These are phyloP conservation scores for Brachymystax lenok DNA, from an alignment of 2,797 vertebrate genomes.

Conservation along the genomic window DNA sequence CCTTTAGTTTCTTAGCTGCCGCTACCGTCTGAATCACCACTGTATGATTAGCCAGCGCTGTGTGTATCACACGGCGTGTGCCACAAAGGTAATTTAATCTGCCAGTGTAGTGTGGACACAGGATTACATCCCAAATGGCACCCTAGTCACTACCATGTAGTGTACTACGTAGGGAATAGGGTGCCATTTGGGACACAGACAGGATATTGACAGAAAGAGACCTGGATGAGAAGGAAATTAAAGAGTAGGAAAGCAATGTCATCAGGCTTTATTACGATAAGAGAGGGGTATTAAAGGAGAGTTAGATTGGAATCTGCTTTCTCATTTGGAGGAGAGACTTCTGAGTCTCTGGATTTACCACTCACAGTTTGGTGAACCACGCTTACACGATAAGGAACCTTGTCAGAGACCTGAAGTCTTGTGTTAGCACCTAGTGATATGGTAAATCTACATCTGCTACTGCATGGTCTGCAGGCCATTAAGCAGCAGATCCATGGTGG, in stretches of 20 bases:
- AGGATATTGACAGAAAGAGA: constrained; percentile 48
- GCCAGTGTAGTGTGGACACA: constrained; percentile 41
- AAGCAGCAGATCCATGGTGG: not conserved
- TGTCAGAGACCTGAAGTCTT: not conserved
- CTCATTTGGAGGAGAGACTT: constrained; percentile 2
- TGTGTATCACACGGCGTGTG: constrained; percentile 59
- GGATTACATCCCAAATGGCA: not conserved
- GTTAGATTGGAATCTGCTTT: constrained; percentile 20
- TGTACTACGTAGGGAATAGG: not conserved
- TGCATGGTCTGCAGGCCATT: not conserved
- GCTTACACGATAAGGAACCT: no score
- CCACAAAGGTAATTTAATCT: constrained; percentile 81
- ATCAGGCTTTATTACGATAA: constrained; percentile 27
- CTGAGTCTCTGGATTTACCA: constrained; percentile 10
- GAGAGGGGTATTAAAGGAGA: constrained; percentile 21
- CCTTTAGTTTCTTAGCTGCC: constrained; percentile 48
- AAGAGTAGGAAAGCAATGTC: constrained; percentile 28
- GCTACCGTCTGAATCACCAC: constrained; percentile 82
- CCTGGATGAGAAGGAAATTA: constrained; percentile 29
- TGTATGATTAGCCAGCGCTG: constrained; percentile 77
- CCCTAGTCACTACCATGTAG: not conserved
- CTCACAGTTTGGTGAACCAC: not conserved
- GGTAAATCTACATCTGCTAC: not conserved
- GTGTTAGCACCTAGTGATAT: not conserved
- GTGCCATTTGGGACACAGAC: constrained; percentile 2